Base-by-base conservation (phyloP, 1,140 invertebrate species). In the Formica selysi region DNA sequence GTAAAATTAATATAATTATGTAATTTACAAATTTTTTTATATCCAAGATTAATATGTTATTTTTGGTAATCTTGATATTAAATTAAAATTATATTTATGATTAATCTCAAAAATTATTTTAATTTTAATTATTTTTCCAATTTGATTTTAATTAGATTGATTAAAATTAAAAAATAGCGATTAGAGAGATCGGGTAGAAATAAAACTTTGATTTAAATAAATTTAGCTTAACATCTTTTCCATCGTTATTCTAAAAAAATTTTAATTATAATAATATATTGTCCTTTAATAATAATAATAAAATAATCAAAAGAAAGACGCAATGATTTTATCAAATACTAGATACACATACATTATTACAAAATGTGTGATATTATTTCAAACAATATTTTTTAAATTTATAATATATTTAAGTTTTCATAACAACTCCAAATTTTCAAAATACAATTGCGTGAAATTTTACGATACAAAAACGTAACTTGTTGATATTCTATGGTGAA, bases 401-500 rank as follows among this genome's bases (percentile, higher is more conserved):
- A 8, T 6, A 78, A 8, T 32, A 3, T n/a, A 4, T 7, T 22
- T 19, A 65, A 65, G 3, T 32, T 48, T 5, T 5, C n/a, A 41
- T 2, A 36, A 29, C 29, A 29, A 3, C 13, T 29, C 7, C 2
- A 7, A 54, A 68, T 26, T 68, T n/a, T 36, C 2, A 38, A 54
- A 38, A n/a, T 41, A 54, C 10, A 54, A 19, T 81, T 59, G 26
- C 19, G n/a, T 71, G 22, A 71, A 54, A 57, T 57, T 32, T 3
- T 11, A 44, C 1, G 11, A 65, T 11, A 2, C 3, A 38, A 48
- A 26, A 3, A 32, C 19, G 26, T n/a, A 10, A 26, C 13, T 68
- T 32, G 70, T 73, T 71, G 67, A 32, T 44, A 80, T 41, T 57
- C 8, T 44, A n/a, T 1, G 7, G n/a, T 59, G 8, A 44, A n/a